Percentiles rank a stretch among this genome's conserved stretches.
These are phyloP conservation scores for Terebella lapidaria DNA, from an alignment of 2,888 invertebrate species.

Conservation along the genomic window DNA sequence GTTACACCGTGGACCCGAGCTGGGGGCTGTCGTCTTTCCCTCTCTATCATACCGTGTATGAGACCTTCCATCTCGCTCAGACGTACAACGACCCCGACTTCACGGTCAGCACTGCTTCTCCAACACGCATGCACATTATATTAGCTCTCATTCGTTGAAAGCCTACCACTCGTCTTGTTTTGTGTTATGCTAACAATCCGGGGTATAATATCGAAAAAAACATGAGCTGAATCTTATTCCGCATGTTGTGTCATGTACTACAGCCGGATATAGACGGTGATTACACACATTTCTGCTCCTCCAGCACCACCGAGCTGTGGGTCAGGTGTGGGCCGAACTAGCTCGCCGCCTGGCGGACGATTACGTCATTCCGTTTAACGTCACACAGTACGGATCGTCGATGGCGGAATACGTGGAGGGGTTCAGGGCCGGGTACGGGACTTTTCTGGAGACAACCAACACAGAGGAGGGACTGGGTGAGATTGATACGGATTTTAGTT, in stretches of 20 bases:
- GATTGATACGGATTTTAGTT: background rate
- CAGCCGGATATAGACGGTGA: too few relatives aligned
- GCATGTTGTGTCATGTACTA: too few relatives aligned
- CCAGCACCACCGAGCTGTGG: constrained; percentile 45
- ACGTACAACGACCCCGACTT: constrained; percentile 46
- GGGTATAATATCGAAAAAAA: too few relatives aligned
- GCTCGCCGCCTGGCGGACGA: constrained; percentile 38
- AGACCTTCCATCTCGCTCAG: constrained; percentile 48
- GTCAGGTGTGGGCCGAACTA: constrained; percentile 50
- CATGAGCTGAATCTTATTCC: too few relatives aligned
- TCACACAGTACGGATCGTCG: constrained; percentile 9
- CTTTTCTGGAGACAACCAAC: constrained; percentile 7
- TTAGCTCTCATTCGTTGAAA: too few relatives aligned
- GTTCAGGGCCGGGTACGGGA: constrained; percentile 6
- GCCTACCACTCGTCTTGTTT: too few relatives aligned
- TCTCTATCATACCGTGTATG: constrained; percentile 54
- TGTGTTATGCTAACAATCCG: too few relatives aligned
- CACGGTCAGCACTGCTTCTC: too few relatives aligned
- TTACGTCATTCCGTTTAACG: constrained; percentile 28
- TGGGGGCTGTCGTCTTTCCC: constrained; percentile 42
- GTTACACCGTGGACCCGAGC: constrained; percentile 37
- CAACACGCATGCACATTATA: too few relatives aligned
- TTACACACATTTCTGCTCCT: too few relatives aligned
- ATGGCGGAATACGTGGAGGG: constrained; percentile 9
- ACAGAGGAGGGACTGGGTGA: constrained; percentile 8